phyloP scores from a whole-genome alignment of 2,888 invertebrate genomes.

The Liodrosophila aerea region DNA sequence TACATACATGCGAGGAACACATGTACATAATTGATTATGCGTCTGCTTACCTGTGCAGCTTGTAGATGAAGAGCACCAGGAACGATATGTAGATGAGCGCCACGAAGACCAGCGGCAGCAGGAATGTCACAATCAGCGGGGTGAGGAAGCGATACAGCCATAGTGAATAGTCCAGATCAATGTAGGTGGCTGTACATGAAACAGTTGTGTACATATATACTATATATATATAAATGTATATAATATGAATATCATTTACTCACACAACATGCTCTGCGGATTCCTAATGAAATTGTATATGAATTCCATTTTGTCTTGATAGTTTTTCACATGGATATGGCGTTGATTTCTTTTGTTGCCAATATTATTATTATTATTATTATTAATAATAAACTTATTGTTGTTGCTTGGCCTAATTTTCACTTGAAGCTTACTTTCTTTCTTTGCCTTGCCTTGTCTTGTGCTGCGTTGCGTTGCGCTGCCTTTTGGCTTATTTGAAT shows the following conservation, averaged over 20 bases:
- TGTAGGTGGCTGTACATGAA: slow-evolving; percentile 87
- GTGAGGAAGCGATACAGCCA: slow-evolving; percentile 93
- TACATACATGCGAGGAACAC: slow-evolving; percentile 7
- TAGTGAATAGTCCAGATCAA: slow-evolving; percentile 91
- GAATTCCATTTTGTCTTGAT: slow-evolving; percentile 67
- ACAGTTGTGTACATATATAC: slow-evolving; percentile 3
- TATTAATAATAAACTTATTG: slow-evolving; percentile 8
- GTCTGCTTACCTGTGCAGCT: slow-evolving; percentile 88
- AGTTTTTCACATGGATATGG: slow-evolving; percentile 29
- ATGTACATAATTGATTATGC: slow-evolving; percentile 1
- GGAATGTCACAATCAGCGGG: slow-evolving; percentile 92
- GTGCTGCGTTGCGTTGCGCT: slow-evolving; percentile 1
- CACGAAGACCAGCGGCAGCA: slow-evolving; percentile 91
- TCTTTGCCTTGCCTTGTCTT: too few relatives aligned
- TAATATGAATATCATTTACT: slow-evolving; percentile 39
- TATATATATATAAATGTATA: slow-evolving; percentile 2
- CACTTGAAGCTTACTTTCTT: slow-evolving; percentile 60
- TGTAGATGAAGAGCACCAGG: slow-evolving; percentile 92
- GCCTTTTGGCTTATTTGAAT: slow-evolving; percentile 16
- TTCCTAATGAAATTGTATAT: slow-evolving; percentile 64
- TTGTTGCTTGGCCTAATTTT: slow-evolving; percentile 55
- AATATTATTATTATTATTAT: slow-evolving; percentile 15
- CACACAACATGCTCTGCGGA: slow-evolving; percentile 73
- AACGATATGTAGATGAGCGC: slow-evolving; percentile 91
- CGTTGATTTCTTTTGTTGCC: slow-evolving; percentile 1